Base-by-base conservation (phyloP, 2,113 vertebrate genomes). In the Micronycteris hirsuta region DNA sequence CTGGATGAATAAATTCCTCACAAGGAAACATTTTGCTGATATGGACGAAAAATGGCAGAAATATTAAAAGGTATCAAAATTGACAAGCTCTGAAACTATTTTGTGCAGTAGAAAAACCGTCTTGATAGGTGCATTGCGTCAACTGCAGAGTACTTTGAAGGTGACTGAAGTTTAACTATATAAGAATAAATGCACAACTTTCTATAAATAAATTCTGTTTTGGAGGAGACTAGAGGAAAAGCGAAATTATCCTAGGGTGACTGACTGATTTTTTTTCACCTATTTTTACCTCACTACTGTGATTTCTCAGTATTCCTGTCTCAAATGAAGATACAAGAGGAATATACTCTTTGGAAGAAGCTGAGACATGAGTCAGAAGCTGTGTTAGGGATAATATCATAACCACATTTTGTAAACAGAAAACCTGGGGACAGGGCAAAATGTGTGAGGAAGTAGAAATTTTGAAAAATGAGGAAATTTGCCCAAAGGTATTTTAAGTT, bases 361-460 rank as follows among this genome's bases (percentile, higher is more conserved):
- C 24, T 49, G 17, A 85, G 36, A 38, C 8, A 16, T 24, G 22
- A 47, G 19, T 16, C 16, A 15, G 52, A 16, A 17, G 11, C 43
- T 65, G 9, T 93, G 41, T 7, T 78, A 17, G 20, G 71, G 26
- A 54, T 54, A 11, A 71, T 83, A 73, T 63, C 24, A 80, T 56
- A 92, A 63, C 1, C 3, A 76, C 2, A 2, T 22, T 24, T 26
- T 86, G 54, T 14, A 45, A 28, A 28, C 73, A 26, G 31, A 84
- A 68, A 33, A 0, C 3, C 19, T 43, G 1, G 3, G 0, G 24
- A 7, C 28, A 61, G 1, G 16, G 45, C 26, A 43, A 73, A 26
- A 45, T 22, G 8, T 28, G 1, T 15, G 20, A 12, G 4, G 2
- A 49, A 22, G 77, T 5, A n/a, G 17, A 52, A 13, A 28, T 26